Conservation (phyloP, 2,888 invertebrate genomes). For the Tachina lurida region DNA sequence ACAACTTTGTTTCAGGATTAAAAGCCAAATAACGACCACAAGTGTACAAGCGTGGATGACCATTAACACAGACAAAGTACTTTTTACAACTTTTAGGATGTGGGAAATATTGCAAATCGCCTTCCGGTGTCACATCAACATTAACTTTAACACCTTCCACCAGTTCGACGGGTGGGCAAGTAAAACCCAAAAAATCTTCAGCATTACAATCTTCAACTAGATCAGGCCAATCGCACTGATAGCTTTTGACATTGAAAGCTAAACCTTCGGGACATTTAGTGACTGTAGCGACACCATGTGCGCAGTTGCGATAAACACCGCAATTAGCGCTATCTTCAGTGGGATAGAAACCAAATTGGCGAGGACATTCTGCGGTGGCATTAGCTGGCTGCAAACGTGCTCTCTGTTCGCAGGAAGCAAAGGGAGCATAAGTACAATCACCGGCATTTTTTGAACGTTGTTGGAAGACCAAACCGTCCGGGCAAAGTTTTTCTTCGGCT, state of each 20-base stretch:
- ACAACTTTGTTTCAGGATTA: constrained; percentile 88
- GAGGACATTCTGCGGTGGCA: constrained; percentile 90
- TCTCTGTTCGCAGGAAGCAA: constrained; percentile 89
- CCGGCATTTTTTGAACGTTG: constrained; percentile 84
- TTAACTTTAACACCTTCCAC: constrained; percentile 77
- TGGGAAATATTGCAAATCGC: constrained; percentile 81
- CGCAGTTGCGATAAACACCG: constrained; percentile 91
- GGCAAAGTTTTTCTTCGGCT: constrained; percentile 89
- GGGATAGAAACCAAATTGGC: constrained; percentile 86
- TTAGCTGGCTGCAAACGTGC: constrained; percentile 84
- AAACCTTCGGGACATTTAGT: constrained; percentile 93
- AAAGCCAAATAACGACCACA: constrained; percentile 91
- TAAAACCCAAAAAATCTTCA: constrained; percentile 91
- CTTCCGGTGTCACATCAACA: constrained; percentile 79
- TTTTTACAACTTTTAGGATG: constrained; percentile 89
- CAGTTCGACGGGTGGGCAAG: constrained; percentile 84
- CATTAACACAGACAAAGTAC: constrained; percentile 90
- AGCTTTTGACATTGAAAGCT: constrained; percentile 88
- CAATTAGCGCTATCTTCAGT: constrained; percentile 87
- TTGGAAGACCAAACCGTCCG: constrained; percentile 92
- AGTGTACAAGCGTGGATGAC: constrained; percentile 88
- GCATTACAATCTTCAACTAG: constrained; percentile 90
- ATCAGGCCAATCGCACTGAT: constrained; percentile 95
- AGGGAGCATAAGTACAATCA: constrained; percentile 92
- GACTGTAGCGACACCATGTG: constrained; percentile 88